phyloP scores from a whole-genome alignment of 2,797 vertebrate species.

The Fringilla coelebs region DNA sequence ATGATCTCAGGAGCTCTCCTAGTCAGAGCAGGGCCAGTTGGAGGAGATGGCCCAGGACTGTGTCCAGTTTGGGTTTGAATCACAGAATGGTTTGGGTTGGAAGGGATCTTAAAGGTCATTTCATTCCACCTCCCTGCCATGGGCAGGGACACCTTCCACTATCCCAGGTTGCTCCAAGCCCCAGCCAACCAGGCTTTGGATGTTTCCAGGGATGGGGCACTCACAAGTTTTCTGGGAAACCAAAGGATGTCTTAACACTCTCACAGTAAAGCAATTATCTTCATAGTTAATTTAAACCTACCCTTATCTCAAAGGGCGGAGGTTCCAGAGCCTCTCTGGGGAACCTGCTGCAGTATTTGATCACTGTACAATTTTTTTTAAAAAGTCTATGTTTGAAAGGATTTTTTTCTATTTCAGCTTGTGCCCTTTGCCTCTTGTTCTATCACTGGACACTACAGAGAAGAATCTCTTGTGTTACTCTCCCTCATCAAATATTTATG shows the following conservation, averaged over 20 bases:
- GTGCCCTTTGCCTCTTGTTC: not conserved
- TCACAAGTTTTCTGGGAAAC: not conserved
- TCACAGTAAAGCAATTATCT: not conserved
- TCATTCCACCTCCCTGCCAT: not conserved
- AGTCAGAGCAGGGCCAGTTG: not conserved
- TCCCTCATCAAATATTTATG: not conserved
- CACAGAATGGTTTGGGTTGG: not conserved
- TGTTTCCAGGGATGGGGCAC: not conserved
- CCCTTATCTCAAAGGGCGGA: not conserved
- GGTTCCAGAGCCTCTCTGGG: not conserved
- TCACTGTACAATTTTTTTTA: not conserved
- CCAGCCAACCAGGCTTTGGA: not conserved
- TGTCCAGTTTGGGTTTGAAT: not conserved
- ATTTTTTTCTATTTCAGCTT: not conserved
- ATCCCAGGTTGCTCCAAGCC: not conserved
- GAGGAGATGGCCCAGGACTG: not conserved
- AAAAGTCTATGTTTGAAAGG: not conserved
- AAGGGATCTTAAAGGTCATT: not conserved
- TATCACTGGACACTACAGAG: not conserved
- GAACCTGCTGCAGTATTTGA: not conserved
- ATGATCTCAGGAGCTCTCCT: not conserved
- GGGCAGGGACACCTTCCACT: not conserved
- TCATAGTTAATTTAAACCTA: not conserved
- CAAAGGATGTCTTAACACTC: no score
- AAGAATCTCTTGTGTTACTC: not conserved